These are phyloP conservation scores for Calephelis nemesis DNA, from an alignment of 1,140 invertebrate species.

Conservation along the genomic window DNA sequence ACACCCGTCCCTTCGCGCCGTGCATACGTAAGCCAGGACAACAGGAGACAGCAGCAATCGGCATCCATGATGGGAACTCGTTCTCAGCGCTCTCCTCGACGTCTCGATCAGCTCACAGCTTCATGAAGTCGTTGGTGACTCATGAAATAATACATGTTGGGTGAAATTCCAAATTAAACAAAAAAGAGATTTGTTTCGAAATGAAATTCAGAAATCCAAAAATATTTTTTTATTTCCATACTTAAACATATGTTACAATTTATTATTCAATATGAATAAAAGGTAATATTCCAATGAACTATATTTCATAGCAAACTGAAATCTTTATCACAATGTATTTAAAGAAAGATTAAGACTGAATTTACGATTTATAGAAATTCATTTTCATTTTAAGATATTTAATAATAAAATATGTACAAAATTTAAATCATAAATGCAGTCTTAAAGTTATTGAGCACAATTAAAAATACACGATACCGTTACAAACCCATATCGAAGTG, in stretches of 20 bases:
- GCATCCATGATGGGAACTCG: slow-evolving; percentile 11
- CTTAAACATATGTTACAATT: slow-evolving; percentile 78
- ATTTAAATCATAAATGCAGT: neutral
- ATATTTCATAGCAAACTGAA: slow-evolving; percentile 69
- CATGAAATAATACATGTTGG: slow-evolving; percentile 75
- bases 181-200: slow-evolving; percentile 37
- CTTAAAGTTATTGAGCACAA: slow-evolving; percentile 11
- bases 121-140: slow-evolving; percentile 64
- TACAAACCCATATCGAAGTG: slow-evolving; percentile 74
- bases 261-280: slow-evolving; percentile 77
- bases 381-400: neutral
- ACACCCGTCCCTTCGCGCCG: slow-evolving; percentile 23
- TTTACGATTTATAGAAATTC: neutral
- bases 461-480: slow-evolving; percentile 73
- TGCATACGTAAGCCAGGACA: slow-evolving; percentile 7
- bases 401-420: neutral
- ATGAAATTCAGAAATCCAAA: slow-evolving; percentile 49
- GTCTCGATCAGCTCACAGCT: slow-evolving; percentile 42
- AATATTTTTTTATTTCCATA: slow-evolving; percentile 71
- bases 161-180: slow-evolving; percentile 62
- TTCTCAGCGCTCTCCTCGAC: slow-evolving; percentile 32
- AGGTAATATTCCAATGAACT: slow-evolving; percentile 65
- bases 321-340: slow-evolving; percentile 46
- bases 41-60: neutral
- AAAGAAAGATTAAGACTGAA: slow-evolving; percentile 10